Base-by-base conservation (phyloP, 2,113 vertebrate genomes). In the Heterotilapia buettikoferi region DNA sequence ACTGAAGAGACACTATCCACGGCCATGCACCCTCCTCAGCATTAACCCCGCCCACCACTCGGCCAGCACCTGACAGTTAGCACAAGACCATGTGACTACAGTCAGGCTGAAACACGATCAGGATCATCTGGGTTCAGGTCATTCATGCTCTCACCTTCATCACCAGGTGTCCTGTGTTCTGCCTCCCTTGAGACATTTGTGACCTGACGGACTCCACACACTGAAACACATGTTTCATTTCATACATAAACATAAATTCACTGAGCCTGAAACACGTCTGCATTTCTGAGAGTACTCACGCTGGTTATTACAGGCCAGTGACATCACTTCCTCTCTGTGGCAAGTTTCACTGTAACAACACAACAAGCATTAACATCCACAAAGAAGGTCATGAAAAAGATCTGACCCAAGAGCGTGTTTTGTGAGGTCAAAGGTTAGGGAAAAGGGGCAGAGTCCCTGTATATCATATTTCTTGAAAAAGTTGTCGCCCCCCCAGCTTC, bases 11-110 rank as follows among this genome's bases (percentile, higher is more conserved):
- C 24, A 95, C 96, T 0, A 97, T 85, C 98, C 98, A 99, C 0
- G 98, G 98, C 98, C 98, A 99, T 31, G 97, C 95, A 54, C 96
- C 97, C 87, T 94, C 96, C 16, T 16, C 80, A 1, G 98, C 96
- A 14, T 97, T 57, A 4, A 33, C 94, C 79, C 98, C 98, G 14
- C 98, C 98, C 66, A 97, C 95, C 61, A 99, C 97, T 92, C 83
- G 97, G 2, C 83, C 8, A 4, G 9, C 79, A 89, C 7, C 91
- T 95, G 63, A 24, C 36, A 73, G 24, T 45, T 43, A 45, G 66
- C 7, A 73, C 13, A 87, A 33, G 56, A n/a, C 81, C 2, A 13
- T 21, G 11, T 4, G 24, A 11, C 68, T 40, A 16, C 24, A 43
- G 31, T 53, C 14, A 54, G 40, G 45, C 10, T 43, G 24, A 61